phyloP scores from a whole-genome alignment of 2,888 invertebrate genomes.

The Parnassius mnemosyne region DNA sequence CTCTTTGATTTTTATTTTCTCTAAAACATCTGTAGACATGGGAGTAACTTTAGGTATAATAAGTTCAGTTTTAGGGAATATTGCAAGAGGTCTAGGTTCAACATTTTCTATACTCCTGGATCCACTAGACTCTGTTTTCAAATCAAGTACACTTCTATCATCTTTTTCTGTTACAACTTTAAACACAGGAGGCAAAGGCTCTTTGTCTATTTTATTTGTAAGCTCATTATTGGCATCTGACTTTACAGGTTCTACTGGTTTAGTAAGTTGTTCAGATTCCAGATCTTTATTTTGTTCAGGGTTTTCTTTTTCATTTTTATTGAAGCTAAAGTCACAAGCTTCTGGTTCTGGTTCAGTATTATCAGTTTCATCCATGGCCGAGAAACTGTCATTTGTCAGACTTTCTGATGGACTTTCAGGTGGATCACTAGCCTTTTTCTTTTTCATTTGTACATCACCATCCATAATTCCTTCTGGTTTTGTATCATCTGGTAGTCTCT shows the following conservation, averaged over 20 bases:
- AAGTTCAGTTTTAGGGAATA: constrained; percentile 81
- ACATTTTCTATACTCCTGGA: constrained; percentile 54
- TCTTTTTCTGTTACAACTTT: constrained; percentile 61
- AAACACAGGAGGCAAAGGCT: constrained; percentile 55
- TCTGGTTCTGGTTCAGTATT: constrained; percentile 73
- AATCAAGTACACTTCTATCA: constrained; percentile 61
- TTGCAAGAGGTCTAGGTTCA: constrained; percentile 53
- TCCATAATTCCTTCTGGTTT: constrained; percentile 81
- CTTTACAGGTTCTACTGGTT: constrained; percentile 62
- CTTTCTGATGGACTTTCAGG: constrained; percentile 91
- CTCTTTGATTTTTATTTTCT: constrained; percentile 76
- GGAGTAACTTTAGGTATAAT: constrained; percentile 82
- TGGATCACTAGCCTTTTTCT: constrained; percentile 74
- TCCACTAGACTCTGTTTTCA: constrained; percentile 62
- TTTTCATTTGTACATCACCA: constrained; percentile 81
- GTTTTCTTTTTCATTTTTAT: constrained; percentile 68
- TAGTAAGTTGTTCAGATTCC: constrained; percentile 52
- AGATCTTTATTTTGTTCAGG: constrained; percentile 62
- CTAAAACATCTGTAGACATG: constrained; percentile 73
- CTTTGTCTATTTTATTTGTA: constrained; percentile 64
- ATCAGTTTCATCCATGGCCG: constrained; percentile 86
- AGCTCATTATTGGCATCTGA: constrained; percentile 56
- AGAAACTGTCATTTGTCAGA: constrained; percentile 91
- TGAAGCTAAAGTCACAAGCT: constrained; percentile 74
- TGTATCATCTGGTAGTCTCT: constrained; percentile 78